Percentiles rank a stretch among this genome's conserved stretches.
phyloP scores from a whole-genome alignment of 2,797 vertebrate genomes.

The Apodemus agrarius region DNA sequence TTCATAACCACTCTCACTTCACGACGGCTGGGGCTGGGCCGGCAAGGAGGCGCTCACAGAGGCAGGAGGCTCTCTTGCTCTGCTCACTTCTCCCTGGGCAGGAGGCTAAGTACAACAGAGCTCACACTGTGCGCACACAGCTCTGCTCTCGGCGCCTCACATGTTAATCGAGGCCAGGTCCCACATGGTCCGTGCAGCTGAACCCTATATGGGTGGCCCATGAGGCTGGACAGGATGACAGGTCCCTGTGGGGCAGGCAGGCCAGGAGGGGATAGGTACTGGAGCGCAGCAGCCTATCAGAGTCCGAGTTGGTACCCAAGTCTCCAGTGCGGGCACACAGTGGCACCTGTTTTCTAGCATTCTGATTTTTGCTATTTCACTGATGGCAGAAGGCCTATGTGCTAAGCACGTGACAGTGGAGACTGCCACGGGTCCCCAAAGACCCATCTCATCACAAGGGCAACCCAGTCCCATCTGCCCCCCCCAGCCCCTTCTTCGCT shows the following conservation, averaged over 20 bases:
- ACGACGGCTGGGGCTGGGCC: no score
- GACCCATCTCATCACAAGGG: not conserved
- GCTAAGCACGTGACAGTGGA: not conserved
- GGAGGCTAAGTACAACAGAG: no score
- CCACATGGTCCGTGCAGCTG: not conserved
- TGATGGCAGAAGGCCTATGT: not conserved
- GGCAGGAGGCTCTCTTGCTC: no score
- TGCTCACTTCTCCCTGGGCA: no score
- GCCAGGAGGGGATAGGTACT: not conserved
- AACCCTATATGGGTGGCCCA: not conserved
- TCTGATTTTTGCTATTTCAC: not conserved
- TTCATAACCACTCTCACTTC: no score
- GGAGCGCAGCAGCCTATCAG: not conserved
- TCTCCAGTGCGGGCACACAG: not conserved
- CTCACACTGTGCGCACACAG: not conserved
- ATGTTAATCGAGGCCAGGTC: not conserved
- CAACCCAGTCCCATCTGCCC: not conserved
- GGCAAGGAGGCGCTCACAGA: no score
- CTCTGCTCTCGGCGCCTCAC: not conserved
- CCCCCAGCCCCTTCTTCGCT: not conserved
- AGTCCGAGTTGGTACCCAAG: not conserved
- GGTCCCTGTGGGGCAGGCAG: not conserved
- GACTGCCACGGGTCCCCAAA: not conserved
- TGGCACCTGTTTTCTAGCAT: not conserved
- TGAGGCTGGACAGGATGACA: not conserved